Conservation (phyloP, 1,140 invertebrate species). For the Oryzaephilus surinamensis region DNA sequence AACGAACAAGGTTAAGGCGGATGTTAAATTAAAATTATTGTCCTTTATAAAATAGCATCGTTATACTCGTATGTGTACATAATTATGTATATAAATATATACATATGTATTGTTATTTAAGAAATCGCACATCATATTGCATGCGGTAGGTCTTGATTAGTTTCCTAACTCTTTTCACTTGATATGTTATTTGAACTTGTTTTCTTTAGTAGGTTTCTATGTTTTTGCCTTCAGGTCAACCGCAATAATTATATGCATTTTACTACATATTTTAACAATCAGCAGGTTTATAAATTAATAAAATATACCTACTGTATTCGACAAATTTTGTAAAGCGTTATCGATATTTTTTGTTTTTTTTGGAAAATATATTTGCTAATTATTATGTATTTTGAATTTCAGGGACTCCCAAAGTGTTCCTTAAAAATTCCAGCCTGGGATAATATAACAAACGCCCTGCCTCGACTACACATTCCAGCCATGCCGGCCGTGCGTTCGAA, state of each 20-base stretch:
- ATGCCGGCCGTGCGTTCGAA: constrained; percentile 46
- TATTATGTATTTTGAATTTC: constrained; percentile 28
- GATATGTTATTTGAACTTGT: background rate
- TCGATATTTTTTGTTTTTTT: constrained; percentile 4
- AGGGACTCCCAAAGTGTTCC: constrained; percentile 36
- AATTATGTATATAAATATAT: too few species aligned
- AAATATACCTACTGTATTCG: too few species aligned
- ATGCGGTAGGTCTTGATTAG: background rate
- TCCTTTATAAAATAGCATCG: background rate
- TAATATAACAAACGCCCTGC: constrained; percentile 34
- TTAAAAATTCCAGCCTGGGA: constrained; percentile 35
- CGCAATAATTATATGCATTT: constrained; percentile 2
- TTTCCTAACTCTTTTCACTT: background rate
- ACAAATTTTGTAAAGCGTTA: background rate
- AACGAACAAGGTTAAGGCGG: constrained; percentile 5
- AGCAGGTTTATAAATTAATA: background rate
- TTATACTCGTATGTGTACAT: constrained; percentile 1
- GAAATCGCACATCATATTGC: too few species aligned
- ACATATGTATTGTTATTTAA: too few species aligned
- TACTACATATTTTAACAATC: constrained; percentile 1
- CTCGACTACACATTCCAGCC: constrained; percentile 36
- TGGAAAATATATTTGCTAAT: too few species aligned
- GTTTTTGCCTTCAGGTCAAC: constrained; percentile 1
- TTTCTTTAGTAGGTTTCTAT: constrained; percentile 9
- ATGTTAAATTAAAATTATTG: constrained; percentile 3